Percentiles rank a stretch among this genome's conserved stretches.
These are phyloP conservation scores for Megaceryle alcyon DNA, from an alignment of 2,797 vertebrate genomes.

Conservation along the genomic window DNA sequence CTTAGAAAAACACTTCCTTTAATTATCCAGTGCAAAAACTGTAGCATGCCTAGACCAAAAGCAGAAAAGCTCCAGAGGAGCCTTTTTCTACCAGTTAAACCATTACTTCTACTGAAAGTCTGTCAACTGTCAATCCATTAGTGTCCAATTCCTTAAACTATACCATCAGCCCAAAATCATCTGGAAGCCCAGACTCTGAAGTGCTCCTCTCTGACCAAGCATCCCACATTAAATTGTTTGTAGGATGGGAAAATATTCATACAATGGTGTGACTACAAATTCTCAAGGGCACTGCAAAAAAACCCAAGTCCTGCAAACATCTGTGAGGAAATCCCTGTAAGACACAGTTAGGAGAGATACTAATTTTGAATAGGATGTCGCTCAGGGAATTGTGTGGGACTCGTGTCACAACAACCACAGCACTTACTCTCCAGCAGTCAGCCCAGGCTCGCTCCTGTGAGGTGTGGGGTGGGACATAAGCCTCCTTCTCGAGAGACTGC, in stretches of 20 bases:
- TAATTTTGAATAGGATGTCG: conserved; percentile 21
- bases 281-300: conserved; percentile 1
- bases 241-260: conserved; percentile 42
- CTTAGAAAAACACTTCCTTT: neutral
- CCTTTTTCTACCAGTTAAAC: neutral
- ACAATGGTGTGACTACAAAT: neutral
- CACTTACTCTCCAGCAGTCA: neutral
- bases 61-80: neutral
- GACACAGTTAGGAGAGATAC: neutral
- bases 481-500: neutral
- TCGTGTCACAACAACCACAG: conserved; percentile 10
- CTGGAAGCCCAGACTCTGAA: neutral
- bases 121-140: conserved; percentile 23
- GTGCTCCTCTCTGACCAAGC: conserved; percentile 24
- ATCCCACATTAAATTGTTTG: conserved; percentile 6
- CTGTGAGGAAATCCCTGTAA: conserved; percentile 49
- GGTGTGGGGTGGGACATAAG: neutral
- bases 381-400: conserved; percentile 16
- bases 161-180: neutral
- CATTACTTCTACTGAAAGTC: neutral
- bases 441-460: neutral
- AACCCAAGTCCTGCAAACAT: neutral
- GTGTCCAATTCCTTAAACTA: neutral
- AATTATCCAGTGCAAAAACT: neutral
- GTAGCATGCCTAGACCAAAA: neutral